These are phyloP conservation scores for Noctua janthe DNA, from an alignment of 2,888 invertebrate species.

Conservation along the genomic window DNA sequence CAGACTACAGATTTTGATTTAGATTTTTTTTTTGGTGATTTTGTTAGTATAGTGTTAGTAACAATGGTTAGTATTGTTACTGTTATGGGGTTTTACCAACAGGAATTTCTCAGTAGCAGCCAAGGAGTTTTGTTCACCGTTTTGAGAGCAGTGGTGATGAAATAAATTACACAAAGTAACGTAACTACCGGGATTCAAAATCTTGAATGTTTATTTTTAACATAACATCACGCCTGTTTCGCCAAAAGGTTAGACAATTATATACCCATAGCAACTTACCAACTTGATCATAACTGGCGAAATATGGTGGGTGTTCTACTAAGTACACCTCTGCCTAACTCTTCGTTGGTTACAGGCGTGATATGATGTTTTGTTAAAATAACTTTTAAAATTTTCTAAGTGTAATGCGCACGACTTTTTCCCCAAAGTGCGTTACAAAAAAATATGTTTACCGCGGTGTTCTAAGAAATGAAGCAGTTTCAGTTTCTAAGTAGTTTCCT, in stretches of 20 bases:
- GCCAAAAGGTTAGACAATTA: not conserved
- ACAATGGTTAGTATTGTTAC: too few species aligned
- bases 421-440: conserved; percentile 14
- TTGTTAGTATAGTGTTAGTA: too few species aligned
- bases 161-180: not conserved
- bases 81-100: not conserved
- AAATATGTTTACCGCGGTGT: conserved; percentile 45
- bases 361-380: not conserved
- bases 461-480: conserved; percentile 24
- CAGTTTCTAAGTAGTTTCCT: too few species aligned
- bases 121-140: not conserved
- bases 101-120: too few species aligned
- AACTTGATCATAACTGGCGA: not conserved
- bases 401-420: not conserved
- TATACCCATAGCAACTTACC: not conserved
- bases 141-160: not conserved
- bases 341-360: not conserved
- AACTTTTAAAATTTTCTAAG: not conserved
- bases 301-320: not conserved
- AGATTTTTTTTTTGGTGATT: too few species aligned
- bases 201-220: not conserved
- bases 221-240: not conserved
- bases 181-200: not conserved
- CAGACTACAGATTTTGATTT: too few species aligned
- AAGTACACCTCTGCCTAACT: not conserved